Base-by-base conservation (phyloP, 1,140 invertebrate species). In the Zophobas atratus region DNA sequence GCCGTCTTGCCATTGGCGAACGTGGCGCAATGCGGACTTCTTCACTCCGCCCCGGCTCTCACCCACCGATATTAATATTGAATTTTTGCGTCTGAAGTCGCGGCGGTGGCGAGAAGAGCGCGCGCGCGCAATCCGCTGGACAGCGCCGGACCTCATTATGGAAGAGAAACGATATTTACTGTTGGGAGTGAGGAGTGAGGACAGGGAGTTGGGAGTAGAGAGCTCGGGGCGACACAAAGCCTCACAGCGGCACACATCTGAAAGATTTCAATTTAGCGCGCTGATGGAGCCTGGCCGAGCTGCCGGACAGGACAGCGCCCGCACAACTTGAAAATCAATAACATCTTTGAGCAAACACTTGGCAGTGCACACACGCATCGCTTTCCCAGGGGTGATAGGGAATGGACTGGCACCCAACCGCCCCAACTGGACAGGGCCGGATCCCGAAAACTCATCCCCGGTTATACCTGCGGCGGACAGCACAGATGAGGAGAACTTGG, bases 281-380 rank as follows among this genome's bases (percentile, higher is more conserved):
- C 84, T 82, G 82, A 84, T 84, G 80, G 81, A 79, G 80, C 77
- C 78, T 78, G 72, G 79, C 79, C 72, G 70, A 60, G 76, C 57
- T 75, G 67, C 56, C 67, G 77, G 80, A 79, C 73, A 77, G 78
- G 77, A 78, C 79, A 78, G 77, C 79, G 80, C 80, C 82, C 82
- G 81, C 82, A 81, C 81, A 81, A 84, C 84, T 82, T 82, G 83
- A 86, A 85, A 86, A 86, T 86, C 85, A 85, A 86, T 86, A 86
- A 84, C 85, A 85, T 84, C 83, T 84, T 86, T 84, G 84, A 84
- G 81, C 83, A 83, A 86, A 86, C 84, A 86, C 85, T 86, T 86
- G 84, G 82, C 82, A 86, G 83, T 84, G 83, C 84, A 86, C 84
- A 85, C 84, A 86, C 85, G 84, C 84, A 84, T 80, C 80, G 79